A percentile compares a stretch with the other conserved stretches of the same genome.
These are phyloP conservation scores for Prosopocoilus inquinatus DNA, from an alignment of 2,888 invertebrate species.

Conservation along the genomic window DNA sequence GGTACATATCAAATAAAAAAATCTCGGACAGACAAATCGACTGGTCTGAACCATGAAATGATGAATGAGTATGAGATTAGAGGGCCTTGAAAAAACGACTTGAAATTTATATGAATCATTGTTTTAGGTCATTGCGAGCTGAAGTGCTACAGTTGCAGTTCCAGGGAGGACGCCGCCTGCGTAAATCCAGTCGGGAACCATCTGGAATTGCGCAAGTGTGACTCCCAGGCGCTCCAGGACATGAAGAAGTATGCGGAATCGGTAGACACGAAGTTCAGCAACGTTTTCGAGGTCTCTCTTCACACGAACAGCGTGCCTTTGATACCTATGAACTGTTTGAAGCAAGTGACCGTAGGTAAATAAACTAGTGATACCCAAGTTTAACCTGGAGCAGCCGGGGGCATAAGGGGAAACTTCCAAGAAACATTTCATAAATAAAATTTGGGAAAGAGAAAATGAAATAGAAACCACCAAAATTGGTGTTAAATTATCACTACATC, in stretches of 20 bases:
- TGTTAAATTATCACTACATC: no score
- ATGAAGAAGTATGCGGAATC: conserved; percentile 34
- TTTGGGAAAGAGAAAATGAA: no score
- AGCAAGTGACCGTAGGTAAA: conserved; percentile 41
- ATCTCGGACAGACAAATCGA: no score
- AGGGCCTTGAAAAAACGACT: no score
- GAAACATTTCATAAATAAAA: no score
- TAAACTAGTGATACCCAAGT: no score
- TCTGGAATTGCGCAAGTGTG: conserved; percentile 33
- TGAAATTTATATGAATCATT: not conserved
- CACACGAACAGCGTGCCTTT: conserved; percentile 32
- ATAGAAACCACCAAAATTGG: no score
- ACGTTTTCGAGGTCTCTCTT: conserved; percentile 39
- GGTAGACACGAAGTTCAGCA: conserved; percentile 33
- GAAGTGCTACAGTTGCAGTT: conserved; percentile 43
- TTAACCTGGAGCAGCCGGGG: no score
- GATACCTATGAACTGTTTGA: conserved; percentile 37
- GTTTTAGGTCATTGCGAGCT: conserved; percentile 26
- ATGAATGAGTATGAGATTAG: no score
- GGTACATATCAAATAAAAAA: no score
- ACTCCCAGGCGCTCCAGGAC: conserved; percentile 31
- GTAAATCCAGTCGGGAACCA: conserved; percentile 35
- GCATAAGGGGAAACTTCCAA: no score
- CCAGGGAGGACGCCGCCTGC: conserved; percentile 37
- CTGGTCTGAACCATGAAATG: no score